Conservation (phyloP, 2,797 vertebrate genomes). For the Sylvia borin region DNA sequence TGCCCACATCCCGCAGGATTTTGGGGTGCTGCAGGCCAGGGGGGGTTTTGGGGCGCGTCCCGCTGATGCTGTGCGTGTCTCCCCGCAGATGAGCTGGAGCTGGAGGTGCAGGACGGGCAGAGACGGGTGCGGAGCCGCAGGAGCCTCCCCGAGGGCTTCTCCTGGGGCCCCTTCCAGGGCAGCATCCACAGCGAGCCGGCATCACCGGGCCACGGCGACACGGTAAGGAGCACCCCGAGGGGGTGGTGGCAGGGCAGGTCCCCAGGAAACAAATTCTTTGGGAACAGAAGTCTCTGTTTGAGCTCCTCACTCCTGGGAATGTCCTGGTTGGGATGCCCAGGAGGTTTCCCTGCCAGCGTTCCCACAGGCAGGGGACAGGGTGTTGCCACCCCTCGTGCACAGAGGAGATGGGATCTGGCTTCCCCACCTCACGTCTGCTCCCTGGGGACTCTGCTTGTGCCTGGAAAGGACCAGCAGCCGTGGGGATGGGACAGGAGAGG, state of each 20-base stretch:
- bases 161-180: conserved; percentile 90
- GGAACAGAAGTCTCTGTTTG: background rate
- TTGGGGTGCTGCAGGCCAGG: accelerated
- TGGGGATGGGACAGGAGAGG: background rate
- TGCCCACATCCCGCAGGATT: accelerated
- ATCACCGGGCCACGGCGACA: conserved; percentile 61
- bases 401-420: background rate
- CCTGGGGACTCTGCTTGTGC: background rate
- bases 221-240: conserved; percentile 68
- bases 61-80: background rate
- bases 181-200: conserved; percentile 78
- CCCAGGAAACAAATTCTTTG: accelerated
- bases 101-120: conserved; percentile 68
- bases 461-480: accelerated
- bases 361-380: accelerated
- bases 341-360: background rate
- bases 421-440: background rate
- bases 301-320: background rate
- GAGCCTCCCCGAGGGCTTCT: conserved; percentile 78
- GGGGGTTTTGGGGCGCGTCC: accelerated
- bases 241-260: accelerated
- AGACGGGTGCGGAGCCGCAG: conserved; percentile 72
- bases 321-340: accelerated
- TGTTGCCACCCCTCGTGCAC: background rate
- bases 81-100: conserved; percentile 83